Percentiles rank a stretch among this genome's conserved stretches.
Evolutionary conservation across 92 coral and sea anemone genomes (phyloP).

Genomic region (Siderastrea siderea): DNA sequence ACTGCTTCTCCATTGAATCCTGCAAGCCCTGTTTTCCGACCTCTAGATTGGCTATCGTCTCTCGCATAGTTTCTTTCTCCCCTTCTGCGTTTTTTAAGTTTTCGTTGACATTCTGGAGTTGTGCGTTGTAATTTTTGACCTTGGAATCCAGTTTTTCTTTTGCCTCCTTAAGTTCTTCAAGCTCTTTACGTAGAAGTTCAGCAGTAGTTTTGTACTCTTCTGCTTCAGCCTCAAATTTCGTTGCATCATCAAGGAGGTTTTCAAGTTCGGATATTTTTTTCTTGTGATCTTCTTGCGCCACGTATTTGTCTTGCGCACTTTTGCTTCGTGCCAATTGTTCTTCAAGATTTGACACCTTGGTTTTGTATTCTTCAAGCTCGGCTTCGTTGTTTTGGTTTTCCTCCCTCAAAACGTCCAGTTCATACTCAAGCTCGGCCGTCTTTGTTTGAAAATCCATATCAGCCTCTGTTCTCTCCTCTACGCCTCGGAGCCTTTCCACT

Average conservation of each 20-base stretch:
- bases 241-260: slow-evolving; percentile 23
- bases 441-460: slow-evolving; percentile 38
- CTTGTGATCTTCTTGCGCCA: not conserved
- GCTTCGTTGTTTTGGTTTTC: slow-evolving; percentile 36
- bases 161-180: slow-evolving; percentile 30
- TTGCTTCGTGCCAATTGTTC: slow-evolving; percentile 48
- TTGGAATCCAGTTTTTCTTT: slow-evolving; percentile 15
- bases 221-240: slow-evolving; percentile 31
- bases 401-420: slow-evolving; percentile 47
- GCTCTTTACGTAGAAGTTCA: slow-evolving; percentile 23
- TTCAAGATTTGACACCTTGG: slow-evolving; percentile 52
- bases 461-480: slow-evolving; percentile 46
- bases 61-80: slow-evolving; percentile 42
- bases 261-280: slow-evolving; percentile 16
- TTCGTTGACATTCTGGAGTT: slow-evolving; percentile 2
- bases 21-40: slow-evolving; percentile 46
- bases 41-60: slow-evolving; percentile 32
- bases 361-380: slow-evolving; percentile 63
- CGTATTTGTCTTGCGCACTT: slow-evolving; percentile 25
- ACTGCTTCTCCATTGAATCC: slow-evolving; percentile 47
- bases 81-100: slow-evolving; percentile 13
- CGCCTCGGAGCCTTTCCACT: slow-evolving; percentile 47
- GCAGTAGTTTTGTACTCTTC: not conserved
- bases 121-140: not conserved
- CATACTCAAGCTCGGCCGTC: slow-evolving; percentile 58